phyloP scores from a whole-genome alignment of 2,113 vertebrate species.

The Prionailurus viverrinus region DNA sequence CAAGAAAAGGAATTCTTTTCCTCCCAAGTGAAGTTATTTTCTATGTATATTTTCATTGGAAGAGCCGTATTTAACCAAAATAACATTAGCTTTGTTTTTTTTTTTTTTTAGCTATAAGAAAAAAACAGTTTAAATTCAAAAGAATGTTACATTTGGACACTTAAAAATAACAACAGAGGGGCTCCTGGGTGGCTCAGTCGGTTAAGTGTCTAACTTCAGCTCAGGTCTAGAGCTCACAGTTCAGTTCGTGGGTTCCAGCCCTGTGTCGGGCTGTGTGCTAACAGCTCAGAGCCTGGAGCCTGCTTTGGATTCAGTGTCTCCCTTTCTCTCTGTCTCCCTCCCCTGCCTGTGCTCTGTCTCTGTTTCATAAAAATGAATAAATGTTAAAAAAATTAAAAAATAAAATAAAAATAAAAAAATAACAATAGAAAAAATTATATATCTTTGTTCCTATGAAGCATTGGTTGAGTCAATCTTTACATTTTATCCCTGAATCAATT shows the following conservation, averaged over 20 bases:
- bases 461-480: background rate
- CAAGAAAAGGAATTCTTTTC: background rate
- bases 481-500: background rate
- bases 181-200: too few species aligned
- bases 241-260: too few species aligned
- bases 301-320: too few species aligned
- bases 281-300: too few species aligned
- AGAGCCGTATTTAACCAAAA: background rate
- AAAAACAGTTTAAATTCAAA: background rate
- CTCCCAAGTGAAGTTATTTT: background rate
- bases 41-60: background rate
- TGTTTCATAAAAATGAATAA: too few species aligned
- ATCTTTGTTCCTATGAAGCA: background rate
- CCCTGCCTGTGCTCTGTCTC: too few species aligned
- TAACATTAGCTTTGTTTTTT: background rate
- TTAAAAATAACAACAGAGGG: background rate
- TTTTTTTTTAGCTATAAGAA: background rate
- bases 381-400: too few species aligned
- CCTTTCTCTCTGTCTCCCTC: too few species aligned
- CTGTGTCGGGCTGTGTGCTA: too few species aligned
- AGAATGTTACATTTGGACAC: background rate
- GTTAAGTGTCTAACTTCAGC: too few species aligned
- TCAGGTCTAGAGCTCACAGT: too few species aligned
- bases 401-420: background rate
- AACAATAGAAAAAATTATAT: background rate